Evolutionary conservation across 53 echinoderm and acorn worm genomes (phyloP), one percentile per base, ranked within the genome.

Genomic region (Luidia sarsii): DNA sequence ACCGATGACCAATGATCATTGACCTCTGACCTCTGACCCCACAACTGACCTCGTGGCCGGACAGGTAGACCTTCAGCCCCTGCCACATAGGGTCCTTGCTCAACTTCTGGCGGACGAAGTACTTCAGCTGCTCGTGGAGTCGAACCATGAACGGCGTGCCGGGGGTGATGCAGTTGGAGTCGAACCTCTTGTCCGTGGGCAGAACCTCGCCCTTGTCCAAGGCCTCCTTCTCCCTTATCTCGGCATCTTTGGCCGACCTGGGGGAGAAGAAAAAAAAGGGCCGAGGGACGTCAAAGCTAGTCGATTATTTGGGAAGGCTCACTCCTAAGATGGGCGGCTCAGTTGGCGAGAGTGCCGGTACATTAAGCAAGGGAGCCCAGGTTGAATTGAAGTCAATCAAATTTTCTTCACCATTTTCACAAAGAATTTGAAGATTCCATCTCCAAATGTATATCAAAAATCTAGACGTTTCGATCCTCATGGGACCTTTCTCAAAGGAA

Each of bases 31-130:
- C n/a, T n/a, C n/a, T n/a, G n/a, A n/a, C n/a, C n/a, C n/a, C n/a
- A n/a, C n/a, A n/a, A n/a, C n/a, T n/a, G n/a, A 96, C 96, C 96
- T 96, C 96, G 65, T 96, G 96, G 4, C 96, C 96, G 7, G 96
- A 96, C 1, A 96, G 87, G 65, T 88, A 96, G 16, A 96, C 84
- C 41, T 90, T 68, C n/a, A 93, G 68, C 15, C 91, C 93, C 50
- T 96, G 90, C 96, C 96, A 96, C 51, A 64, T 82, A 0, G 84
- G 61, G 46, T 96, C 96, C 37, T 86, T 39, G 7, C 92, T 88
- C 30, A 96, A 63, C 80, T 96, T 96, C 70, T 85, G 77, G 48
- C 83, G 82, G 64, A 96, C 93, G 68, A 96, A 93, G 55, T 96
- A 96, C 72, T 88, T 85, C 34, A 96, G 88, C 59, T 96, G 96